These are phyloP conservation scores for Agrochola circellaris DNA, from an alignment of 2,888 invertebrate species.

Conservation along the genomic window DNA sequence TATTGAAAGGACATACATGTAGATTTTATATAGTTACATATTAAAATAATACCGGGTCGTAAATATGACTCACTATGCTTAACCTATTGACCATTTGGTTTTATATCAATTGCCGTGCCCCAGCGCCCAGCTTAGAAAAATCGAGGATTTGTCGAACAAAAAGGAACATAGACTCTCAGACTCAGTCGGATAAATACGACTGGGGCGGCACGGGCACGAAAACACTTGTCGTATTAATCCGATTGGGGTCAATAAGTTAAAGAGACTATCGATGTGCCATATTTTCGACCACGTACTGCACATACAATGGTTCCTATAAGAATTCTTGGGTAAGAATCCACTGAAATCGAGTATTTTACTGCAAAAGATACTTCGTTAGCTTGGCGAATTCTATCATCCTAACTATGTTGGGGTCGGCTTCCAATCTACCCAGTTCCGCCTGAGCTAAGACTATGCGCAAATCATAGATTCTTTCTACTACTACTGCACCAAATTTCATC, in stretches of 20 bases:
- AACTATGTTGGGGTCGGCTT: not conserved
- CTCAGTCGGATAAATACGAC: too few species aligned
- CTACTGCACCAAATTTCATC: conserved; percentile 27
- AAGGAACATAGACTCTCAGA: too few species aligned
- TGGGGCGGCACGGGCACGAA: too few species aligned
- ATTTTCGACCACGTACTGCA: conserved; percentile 7
- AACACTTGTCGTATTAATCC: too few species aligned
- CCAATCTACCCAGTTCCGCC: not conserved
- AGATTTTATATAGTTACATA: conserved; percentile 40
- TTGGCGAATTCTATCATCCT: not conserved
- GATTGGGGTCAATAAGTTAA: too few species aligned
- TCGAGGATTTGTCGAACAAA: too few species aligned
- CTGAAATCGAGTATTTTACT: conserved; percentile 13
- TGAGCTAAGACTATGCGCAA: not conserved
- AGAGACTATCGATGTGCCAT: not conserved
- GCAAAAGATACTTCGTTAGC: not conserved
- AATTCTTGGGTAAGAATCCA: conserved; percentile 32
- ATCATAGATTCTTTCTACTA: not conserved
- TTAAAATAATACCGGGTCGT: conserved; percentile 8
- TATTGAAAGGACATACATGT: conserved; percentile 32
- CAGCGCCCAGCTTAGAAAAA: too few species aligned
- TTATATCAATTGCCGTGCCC: too few species aligned
- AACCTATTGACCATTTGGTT: too few species aligned
- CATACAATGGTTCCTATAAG: conserved; percentile 35
- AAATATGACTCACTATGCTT: not conserved